Conservation (phyloP, 2,888 invertebrate species). For the Zhuqinia jingwanae region DNA sequence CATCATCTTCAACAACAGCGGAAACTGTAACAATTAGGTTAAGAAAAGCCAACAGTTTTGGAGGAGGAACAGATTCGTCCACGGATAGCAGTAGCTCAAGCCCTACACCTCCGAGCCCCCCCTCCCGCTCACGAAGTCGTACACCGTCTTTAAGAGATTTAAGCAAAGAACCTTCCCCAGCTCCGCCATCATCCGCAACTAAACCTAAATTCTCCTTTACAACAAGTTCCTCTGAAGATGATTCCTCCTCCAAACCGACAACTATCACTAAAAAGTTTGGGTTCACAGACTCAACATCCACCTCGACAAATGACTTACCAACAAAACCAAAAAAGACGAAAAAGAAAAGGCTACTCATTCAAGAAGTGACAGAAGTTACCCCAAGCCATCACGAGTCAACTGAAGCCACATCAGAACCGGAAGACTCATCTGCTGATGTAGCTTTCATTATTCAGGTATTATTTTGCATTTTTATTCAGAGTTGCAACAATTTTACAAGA, state of each 20-base stretch:
- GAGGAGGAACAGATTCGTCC: conserved; percentile 49
- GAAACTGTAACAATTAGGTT: conserved; percentile 76
- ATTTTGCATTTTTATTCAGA: not conserved
- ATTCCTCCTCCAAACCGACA: not conserved
- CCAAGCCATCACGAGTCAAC: conserved; percentile 73
- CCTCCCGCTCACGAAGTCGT: conserved; percentile 28
- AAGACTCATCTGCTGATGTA: conserved; percentile 83
- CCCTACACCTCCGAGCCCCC: conserved; percentile 30
- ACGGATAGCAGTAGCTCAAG: conserved; percentile 50
- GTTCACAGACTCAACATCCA: not conserved
- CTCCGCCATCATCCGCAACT: conserved; percentile 14
- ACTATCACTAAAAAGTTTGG: too few relatives aligned
- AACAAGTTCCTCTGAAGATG: conserved; percentile 19
- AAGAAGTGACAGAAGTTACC: conserved; percentile 80
- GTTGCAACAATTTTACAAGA: not conserved
- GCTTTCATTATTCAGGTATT: conserved; percentile 85
- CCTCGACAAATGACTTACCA: conserved; percentile 9
- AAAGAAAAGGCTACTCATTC: conserved; percentile 80
- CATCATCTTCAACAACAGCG: conserved; percentile 7
- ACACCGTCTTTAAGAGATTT: conserved; percentile 52
- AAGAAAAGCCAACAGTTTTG: conserved; percentile 76
- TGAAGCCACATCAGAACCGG: conserved; percentile 80
- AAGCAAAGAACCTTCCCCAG: conserved; percentile 56
- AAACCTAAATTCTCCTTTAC: conserved; percentile 41
- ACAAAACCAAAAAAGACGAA: conserved; percentile 75